A percentile compares a stretch with the other conserved stretches of the same genome.
These are phyloP conservation scores for Phyllostomus discolor DNA, from an alignment of 2,113 vertebrate genomes.

Conservation along the genomic window DNA sequence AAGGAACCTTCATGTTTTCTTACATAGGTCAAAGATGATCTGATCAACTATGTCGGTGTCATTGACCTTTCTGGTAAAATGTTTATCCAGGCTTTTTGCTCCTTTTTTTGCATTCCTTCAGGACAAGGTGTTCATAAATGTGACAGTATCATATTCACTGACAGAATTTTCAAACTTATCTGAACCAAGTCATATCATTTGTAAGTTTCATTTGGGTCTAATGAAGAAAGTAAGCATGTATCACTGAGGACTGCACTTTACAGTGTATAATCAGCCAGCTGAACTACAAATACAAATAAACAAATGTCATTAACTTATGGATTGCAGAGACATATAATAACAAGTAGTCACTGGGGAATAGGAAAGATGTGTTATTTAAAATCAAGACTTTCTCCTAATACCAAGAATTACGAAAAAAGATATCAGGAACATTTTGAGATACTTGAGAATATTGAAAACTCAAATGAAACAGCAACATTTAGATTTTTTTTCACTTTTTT, in stretches of 20 bases:
- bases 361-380: neutral
- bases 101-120: neutral
- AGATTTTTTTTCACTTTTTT: neutral
- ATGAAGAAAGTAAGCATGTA: neutral
- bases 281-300: neutral
- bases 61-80: neutral
- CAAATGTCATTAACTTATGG: neutral
- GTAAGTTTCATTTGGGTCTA: neutral
- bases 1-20: neutral
- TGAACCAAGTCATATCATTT: neutral
- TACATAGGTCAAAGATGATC: neutral
- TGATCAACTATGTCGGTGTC: neutral
- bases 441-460: neutral
- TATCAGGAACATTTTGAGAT: neutral
- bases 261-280: neutral
- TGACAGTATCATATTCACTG: neutral
- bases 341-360: neutral
- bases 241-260: neutral
- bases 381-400: neutral
- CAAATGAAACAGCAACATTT: neutral
- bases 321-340: neutral
- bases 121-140: neutral
- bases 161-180: slow-evolving; percentile 30
- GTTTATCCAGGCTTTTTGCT: neutral
- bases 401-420: neutral